Evolutionary conservation across 1,140 invertebrate species (phyloP), one percentile per base, ranked within the genome.

Genomic region (Drosophila kikkawai): DNA sequence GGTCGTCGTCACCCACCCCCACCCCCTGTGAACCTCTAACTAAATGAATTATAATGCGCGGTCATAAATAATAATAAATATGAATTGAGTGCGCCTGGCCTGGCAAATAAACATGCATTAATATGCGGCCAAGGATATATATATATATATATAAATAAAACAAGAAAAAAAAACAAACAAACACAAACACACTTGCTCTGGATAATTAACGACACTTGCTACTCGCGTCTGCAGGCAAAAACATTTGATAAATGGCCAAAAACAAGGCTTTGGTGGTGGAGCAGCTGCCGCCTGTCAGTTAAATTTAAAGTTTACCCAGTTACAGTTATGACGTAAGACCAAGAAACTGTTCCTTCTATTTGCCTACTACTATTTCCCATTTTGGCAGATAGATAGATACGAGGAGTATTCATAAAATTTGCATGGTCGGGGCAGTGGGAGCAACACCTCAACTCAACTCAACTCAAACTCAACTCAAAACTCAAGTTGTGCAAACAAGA

Each of bases 1-100:
- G 56, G 70, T 34, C 47, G 70, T 22, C 32, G 39, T n/a, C 9
- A 22, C 17, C 8, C 41, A 19, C 12, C 32, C 7, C 22, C 19
- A 4, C 41, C 9, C 41, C 9, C 19, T 7, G 1, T 29, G 26
- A 41, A 32, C 34, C 29, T 4, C 56, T 50, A 65, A 58, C 68
- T 60, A 79, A 82, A 86, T 86, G 79, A 86, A 83, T 83, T 83
- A 86, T 86, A 86, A 88, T 83, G 73, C 80, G 44, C 45, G 77
- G 80, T 75, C 79, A 87, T 87, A 88, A 87, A 87, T 87, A 83
- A 80, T 87, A 83, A 87, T 88, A 87, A 87, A 78, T 82, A 73
- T 87, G 59, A 82, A 82, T 80, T 56, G 79, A 80, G 78, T 59
- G 63, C 57, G 48, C 61, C 47, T 36, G 41, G 58, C 63, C 48